phyloP scores from a whole-genome alignment of 2,888 invertebrate species.

The Andrena dorsata region DNA sequence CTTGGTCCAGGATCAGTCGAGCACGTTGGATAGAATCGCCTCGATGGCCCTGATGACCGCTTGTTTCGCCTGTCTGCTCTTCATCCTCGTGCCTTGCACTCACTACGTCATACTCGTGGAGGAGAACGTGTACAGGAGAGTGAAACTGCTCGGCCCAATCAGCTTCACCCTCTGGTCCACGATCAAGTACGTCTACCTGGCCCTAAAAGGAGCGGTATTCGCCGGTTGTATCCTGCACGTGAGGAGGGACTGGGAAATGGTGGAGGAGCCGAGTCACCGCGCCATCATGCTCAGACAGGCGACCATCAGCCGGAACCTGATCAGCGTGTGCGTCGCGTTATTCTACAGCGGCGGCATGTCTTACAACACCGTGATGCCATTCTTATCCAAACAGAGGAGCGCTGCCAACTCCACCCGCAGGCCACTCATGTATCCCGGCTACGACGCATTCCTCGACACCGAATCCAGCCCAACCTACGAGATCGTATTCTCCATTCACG shows the following conservation, averaged over 20 bases:
- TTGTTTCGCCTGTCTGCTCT: slow-evolving; percentile 39
- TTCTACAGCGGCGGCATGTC: slow-evolving; percentile 53
- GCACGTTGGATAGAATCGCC: background rate
- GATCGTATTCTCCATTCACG: slow-evolving; percentile 72
- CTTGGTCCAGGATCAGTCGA: background rate
- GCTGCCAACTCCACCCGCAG: slow-evolving; percentile 17
- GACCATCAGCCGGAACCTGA: slow-evolving; percentile 2
- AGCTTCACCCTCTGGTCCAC: slow-evolving; percentile 68
- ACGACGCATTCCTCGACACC: slow-evolving; percentile 63
- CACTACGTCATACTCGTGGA: slow-evolving; percentile 34
- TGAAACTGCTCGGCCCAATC: slow-evolving; percentile 71
- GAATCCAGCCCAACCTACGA: slow-evolving; percentile 72
- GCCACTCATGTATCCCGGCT: slow-evolving; percentile 24
- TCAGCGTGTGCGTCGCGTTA: background rate
- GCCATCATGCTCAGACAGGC: slow-evolving; percentile 47
- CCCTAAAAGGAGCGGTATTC: slow-evolving; percentile 12
- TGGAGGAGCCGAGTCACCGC: slow-evolving; percentile 42
- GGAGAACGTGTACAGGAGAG: slow-evolving; percentile 10
- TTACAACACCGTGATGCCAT: slow-evolving; percentile 4
- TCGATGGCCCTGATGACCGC: background rate
- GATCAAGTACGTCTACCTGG: slow-evolving; percentile 70
- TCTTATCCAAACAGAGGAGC: background rate
- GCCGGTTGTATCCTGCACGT: slow-evolving; percentile 66
- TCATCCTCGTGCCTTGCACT: slow-evolving; percentile 55
- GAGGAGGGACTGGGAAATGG: slow-evolving; percentile 67